These are phyloP conservation scores for Torymus texanus DNA, from an alignment of 2,888 invertebrate genomes.

Conservation along the genomic window DNA sequence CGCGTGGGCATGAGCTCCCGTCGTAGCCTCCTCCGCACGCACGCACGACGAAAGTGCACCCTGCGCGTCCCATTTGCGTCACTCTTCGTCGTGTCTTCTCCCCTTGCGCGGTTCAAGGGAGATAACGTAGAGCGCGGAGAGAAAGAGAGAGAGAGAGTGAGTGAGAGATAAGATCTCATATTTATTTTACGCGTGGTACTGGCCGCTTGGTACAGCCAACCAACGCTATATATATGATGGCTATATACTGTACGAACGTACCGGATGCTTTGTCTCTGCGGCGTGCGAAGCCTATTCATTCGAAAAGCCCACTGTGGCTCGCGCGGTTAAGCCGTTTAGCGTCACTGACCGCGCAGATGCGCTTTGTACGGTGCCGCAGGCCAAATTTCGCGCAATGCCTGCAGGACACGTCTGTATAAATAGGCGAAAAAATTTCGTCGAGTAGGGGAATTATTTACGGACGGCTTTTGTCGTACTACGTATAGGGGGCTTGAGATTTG, in stretches of 20 bases:
- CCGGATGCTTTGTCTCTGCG: slow-evolving; percentile 7
- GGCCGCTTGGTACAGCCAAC: no score
- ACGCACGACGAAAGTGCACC: slow-evolving; percentile 17
- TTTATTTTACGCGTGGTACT: slow-evolving; percentile 23
- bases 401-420: no score
- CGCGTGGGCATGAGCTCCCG: background rate
- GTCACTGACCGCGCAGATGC: background rate
- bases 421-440: no score
- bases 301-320: background rate
- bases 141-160: background rate
- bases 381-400: no score
- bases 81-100: background rate
- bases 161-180: slow-evolving; percentile 30
- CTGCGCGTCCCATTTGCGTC: slow-evolving; percentile 22
- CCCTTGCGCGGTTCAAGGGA: background rate
- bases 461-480: no score
- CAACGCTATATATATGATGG: no score
- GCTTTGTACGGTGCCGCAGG: no score
- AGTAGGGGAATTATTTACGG: no score
- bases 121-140: background rate
- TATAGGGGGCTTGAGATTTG: no score
- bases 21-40: slow-evolving; percentile 7
- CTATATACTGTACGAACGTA: no score
- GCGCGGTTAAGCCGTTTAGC: slow-evolving; percentile 5
- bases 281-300: background rate